Base-by-base conservation (phyloP, 2,113 vertebrate species). In the Rhea americana region DNA sequence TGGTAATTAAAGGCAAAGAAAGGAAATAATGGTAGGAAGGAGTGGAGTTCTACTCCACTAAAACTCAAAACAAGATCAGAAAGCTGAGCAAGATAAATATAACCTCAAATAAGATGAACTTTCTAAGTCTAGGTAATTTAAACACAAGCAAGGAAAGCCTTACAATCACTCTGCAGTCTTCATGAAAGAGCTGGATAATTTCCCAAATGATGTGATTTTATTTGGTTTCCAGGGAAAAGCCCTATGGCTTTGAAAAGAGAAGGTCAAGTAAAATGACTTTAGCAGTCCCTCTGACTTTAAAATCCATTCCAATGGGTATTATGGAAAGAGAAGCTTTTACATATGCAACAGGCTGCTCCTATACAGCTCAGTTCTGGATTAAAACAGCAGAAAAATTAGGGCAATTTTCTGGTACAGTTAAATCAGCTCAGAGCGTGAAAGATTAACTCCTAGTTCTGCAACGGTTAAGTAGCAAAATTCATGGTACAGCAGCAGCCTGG, bases 201-300 rank as follows among this genome's bases (percentile, higher is more conserved):
- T 85, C 63, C 50, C n/a, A 62, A 58, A 85, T 24, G n/a, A 47
- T 55, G 70, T 55, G 30, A n/a, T 88, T 89, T 71, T 32, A 85
- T 78, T 75, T 58, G 43, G 39, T 83, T 85, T 91, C 80, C 45
- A 85, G 37, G 53, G 79, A 67, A 86, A 88, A 86, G 55, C 37
- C 50, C 56, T 73, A 30, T 21, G 58, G 45, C 56, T 91, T 88
- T 84, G 65, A 65, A 84, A 82, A 76, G 75, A 73, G 32, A 90
- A 90, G 39, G 74, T 73, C 77, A 89, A 66, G 22, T 41, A 48
- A 56, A 51, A 82, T 26, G 53, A 84, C 63, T 74, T 81, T 32
- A 75, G 39, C 39, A 82, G 70, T 28, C 24, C 20, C 83, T 75
- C 48, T 85, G 74, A 68, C 84, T 92, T 93, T 84, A 90, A 90